Evolutionary conservation across 2,797 vertebrate species (phyloP).

Genomic region (Macrochelys suwanniensis): DNA sequence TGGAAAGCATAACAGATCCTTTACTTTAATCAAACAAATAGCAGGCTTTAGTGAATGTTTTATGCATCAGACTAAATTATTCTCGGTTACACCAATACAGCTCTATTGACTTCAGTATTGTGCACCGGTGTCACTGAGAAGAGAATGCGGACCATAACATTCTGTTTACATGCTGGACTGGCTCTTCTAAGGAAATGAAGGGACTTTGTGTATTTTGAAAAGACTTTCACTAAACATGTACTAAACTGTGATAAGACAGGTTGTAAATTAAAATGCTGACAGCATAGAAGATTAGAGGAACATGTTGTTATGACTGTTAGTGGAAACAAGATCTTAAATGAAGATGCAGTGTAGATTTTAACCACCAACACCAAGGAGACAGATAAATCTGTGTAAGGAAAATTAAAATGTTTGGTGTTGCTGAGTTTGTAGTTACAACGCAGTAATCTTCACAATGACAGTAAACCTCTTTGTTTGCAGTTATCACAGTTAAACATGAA

Average conservation of each 20-base stretch:
- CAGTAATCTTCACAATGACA: background rate
- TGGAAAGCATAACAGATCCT: slow-evolving; percentile 8
- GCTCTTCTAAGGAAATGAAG: background rate
- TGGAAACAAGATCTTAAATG: slow-evolving; percentile 32
- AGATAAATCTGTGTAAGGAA: slow-evolving; percentile 1
- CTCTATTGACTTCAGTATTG: background rate
- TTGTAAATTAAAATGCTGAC: slow-evolving; percentile 22
- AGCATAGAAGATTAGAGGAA: slow-evolving; percentile 26
- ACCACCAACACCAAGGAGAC: background rate
- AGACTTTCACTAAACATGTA: background rate
- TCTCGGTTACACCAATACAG: background rate
- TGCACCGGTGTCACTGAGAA: background rate
- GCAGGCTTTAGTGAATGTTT: background rate
- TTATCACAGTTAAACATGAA: background rate
- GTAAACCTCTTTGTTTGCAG: background rate
- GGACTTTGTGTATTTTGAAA: slow-evolving; percentile 28
- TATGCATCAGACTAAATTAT: background rate
- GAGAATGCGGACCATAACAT: background rate
- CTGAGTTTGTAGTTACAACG: slow-evolving; percentile 17
- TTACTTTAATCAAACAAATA: background rate
- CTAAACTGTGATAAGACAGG: background rate
- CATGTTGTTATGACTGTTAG: slow-evolving; percentile 11
- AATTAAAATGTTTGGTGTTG: slow-evolving; percentile 7
- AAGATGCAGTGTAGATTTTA: background rate
- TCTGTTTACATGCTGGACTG: rapidly evolving